Evolutionary conservation across 2,113 vertebrate genomes (phyloP).

Genomic region (Anolis sagrei): DNA sequence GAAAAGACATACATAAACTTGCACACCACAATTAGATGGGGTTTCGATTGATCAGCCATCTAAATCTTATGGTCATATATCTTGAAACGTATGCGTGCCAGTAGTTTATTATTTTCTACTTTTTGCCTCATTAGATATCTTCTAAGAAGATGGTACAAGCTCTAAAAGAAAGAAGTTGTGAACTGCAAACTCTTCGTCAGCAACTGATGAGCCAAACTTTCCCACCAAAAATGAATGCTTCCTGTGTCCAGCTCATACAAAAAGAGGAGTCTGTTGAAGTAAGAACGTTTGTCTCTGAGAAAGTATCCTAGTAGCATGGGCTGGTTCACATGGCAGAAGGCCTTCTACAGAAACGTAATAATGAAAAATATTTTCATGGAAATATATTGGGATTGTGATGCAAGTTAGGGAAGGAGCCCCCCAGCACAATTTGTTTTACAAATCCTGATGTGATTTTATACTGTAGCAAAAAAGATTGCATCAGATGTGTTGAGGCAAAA

Average conservation of each 20-base stretch:
- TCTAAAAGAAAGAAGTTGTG: conserved; percentile 80
- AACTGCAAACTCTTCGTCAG: conserved; percentile 84
- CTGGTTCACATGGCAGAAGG: too few relatives aligned
- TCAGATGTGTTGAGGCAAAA: too few relatives aligned
- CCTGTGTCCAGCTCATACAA: conserved; percentile 58
- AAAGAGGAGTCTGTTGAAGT: conserved; percentile 84
- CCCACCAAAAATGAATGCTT: neutral
- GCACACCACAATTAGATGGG: neutral
- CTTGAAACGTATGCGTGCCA: neutral
- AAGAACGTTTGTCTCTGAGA: conserved; percentile 23
- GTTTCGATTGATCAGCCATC: too few relatives aligned
- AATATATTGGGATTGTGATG: too few relatives aligned
- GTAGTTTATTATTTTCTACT: neutral
- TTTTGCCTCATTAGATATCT: conserved; percentile 71
- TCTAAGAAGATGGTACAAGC: conserved; percentile 79
- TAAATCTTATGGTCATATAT: too few relatives aligned
- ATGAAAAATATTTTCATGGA: too few relatives aligned
- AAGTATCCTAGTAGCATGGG: too few relatives aligned
- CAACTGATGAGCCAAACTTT: conserved; percentile 76
- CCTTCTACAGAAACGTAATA: too few relatives aligned
- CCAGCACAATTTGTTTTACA: too few relatives aligned
- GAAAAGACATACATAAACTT: neutral
- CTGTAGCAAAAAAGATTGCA: too few relatives aligned
- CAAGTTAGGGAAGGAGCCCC: too few relatives aligned
- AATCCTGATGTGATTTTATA: too few relatives aligned